Base-by-base conservation (phyloP, 2,888 invertebrate genomes). In the Sinodicranocentrus sp. region DNA sequence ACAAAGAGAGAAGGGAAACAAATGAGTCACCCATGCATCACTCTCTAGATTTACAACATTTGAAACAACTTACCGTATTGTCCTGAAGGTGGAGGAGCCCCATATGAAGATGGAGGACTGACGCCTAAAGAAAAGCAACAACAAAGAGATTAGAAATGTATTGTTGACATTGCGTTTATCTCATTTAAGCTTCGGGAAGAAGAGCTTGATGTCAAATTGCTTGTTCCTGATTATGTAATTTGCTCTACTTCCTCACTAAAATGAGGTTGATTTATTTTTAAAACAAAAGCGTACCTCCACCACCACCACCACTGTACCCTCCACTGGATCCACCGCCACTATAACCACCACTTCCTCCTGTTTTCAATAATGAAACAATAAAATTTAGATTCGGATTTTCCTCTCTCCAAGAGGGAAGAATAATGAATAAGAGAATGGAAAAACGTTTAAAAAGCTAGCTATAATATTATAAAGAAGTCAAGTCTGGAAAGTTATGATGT, bases 91-190 rank as follows among this genome's bases (percentile, higher is more conserved):
- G 65, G 52, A 15, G 76, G 61, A 19, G 65, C 65, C 26, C 43
- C 76, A 23, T 77, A 77, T 10, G 67, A 77, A 1, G 44, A 26
- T 25, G 76, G 76, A 65, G 76, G 65, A 33, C 65, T 75, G 15
- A 75, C 21, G 8, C 73, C 73, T 61, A n/a, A 26, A 13, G 15
- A 3, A 26, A 70, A 48, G 21, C 48, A 70, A 26, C 26, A 25
- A 17, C 10, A 13, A 23, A 33, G 21, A 33, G n/a, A 26, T n/a
- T 15, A 39, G n/a, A n/a, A 19, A 17, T 67, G 17, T 25, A 39
- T 73, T 73, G 73, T 73, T 73, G 73, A 73, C 73, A 73, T 73
- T 73, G 73, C 33, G 33, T 33, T 33, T 33, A 6, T 33, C 10
- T 33, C 10, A 33, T 10, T 6, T 10, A 33, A 6, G 33, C 10